Percentiles rank a stretch among this genome's conserved stretches.
phyloP scores from a whole-genome alignment of 2,888 invertebrate genomes.

The Parelbella ahira region DNA sequence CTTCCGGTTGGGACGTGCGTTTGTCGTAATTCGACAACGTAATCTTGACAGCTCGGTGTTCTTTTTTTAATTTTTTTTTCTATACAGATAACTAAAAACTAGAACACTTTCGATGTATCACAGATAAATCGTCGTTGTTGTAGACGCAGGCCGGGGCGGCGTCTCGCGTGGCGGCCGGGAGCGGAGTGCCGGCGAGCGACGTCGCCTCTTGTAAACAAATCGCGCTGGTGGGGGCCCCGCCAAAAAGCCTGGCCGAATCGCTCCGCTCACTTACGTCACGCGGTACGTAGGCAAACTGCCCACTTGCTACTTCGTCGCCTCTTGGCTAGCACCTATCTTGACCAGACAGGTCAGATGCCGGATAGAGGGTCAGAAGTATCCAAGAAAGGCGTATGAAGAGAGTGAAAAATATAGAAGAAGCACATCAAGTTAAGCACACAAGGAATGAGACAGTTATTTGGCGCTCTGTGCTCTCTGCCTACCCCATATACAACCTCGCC shows the following conservation, averaged over 20 bases:
- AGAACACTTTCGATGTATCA: slow-evolving; percentile 47
- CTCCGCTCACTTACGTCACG: slow-evolving; percentile 74
- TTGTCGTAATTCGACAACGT: slow-evolving; percentile 8
- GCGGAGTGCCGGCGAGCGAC: slow-evolving; percentile 70
- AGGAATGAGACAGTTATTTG: no score
- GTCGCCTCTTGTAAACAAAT: slow-evolving; percentile 74
- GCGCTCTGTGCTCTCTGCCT: no score
- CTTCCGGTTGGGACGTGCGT: slow-evolving; percentile 12
- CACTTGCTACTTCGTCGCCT: slow-evolving; percentile 16
- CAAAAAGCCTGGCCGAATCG: slow-evolving; percentile 71
- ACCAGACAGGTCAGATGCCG: no score
- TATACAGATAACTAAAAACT: slow-evolving; percentile 6
- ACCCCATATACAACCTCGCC: no score
- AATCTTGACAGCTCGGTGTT: neutral
- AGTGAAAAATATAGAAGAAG: no score
- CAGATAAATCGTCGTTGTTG: slow-evolving; percentile 42
- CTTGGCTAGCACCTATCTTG: no score
- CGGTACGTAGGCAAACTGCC: slow-evolving; percentile 26
- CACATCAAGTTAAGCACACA: no score
- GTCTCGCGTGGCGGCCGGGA: slow-evolving; percentile 63
- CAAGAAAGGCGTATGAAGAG: no score
- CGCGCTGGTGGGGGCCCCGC: slow-evolving; percentile 74
- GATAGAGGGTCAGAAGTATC: no score
- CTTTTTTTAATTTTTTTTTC: no score
- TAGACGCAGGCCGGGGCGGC: slow-evolving; percentile 47